Percentiles rank a stretch among this genome's conserved stretches.
phyloP scores from a whole-genome alignment of 2,797 vertebrate genomes.

The Telmatherina bonti region DNA sequence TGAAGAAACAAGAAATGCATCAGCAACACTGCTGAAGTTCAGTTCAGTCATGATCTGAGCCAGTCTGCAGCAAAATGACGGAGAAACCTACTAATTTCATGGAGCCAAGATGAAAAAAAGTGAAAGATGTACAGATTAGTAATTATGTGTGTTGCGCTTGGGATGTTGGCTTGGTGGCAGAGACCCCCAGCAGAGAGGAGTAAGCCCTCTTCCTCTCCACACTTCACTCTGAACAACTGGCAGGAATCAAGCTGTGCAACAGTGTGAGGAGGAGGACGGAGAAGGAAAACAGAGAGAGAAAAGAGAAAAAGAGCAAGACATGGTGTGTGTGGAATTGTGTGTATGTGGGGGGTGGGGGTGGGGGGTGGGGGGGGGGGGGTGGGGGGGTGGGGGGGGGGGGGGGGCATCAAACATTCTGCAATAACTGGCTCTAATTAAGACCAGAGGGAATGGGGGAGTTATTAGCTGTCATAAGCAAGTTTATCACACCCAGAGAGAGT shows the following conservation, averaged over 20 bases:
- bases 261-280: slow-evolving; percentile 41
- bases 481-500: slow-evolving; percentile 69
- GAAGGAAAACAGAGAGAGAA: slow-evolving; percentile 4
- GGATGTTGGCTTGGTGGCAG: slow-evolving; percentile 36
- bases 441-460: slow-evolving; percentile 77
- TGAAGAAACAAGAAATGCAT: not conserved
- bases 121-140: slow-evolving; percentile 34
- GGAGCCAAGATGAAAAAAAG: slow-evolving; percentile 26
- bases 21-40: slow-evolving; percentile 16
- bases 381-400: slow-evolving; percentile 28
- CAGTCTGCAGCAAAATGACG: slow-evolving; percentile 3
- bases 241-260: slow-evolving; percentile 66
- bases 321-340: not conserved
- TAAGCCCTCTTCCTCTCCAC: slow-evolving; percentile 42
- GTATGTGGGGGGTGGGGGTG: slow-evolving; percentile 1
- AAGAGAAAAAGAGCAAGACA: slow-evolving; percentile 13
- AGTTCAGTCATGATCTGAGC: slow-evolving; percentile 33
- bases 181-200: slow-evolving; percentile 51
- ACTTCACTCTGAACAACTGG: slow-evolving; percentile 53
- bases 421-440: slow-evolving; percentile 81
- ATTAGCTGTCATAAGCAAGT: slow-evolving; percentile 83
- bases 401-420: slow-evolving; percentile 68
- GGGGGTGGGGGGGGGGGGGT: slow-evolving; percentile 48
- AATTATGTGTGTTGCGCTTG: slow-evolving; percentile 44
- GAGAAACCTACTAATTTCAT: slow-evolving; percentile 28